These are phyloP conservation scores for Monochamus saltuarius DNA, from an alignment of 1,140 invertebrate species.

Conservation along the genomic window DNA sequence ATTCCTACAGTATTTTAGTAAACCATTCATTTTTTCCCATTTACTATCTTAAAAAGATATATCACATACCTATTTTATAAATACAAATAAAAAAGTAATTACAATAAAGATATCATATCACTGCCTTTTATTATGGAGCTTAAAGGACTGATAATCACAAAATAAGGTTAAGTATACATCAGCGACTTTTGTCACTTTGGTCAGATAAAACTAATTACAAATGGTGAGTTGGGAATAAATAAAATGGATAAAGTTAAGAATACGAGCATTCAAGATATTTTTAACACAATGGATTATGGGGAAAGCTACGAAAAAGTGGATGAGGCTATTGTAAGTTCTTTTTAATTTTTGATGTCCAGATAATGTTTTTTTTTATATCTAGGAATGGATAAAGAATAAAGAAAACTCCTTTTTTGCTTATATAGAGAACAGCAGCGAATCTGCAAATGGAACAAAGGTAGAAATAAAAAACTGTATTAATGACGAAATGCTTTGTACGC, in stretches of 20 bases:
- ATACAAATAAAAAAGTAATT: too few relatives aligned
- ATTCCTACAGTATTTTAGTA: too few relatives aligned
- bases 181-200: background rate
- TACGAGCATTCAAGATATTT: slow-evolving; percentile 22
- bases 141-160: too few relatives aligned
- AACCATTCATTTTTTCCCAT: too few relatives aligned
- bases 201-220: slow-evolving; percentile 6
- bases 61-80: too few relatives aligned
- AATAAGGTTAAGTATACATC: background rate
- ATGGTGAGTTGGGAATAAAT: background rate
- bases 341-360: background rate
- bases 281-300: slow-evolving; percentile 38
- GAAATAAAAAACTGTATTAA: slow-evolving; percentile 14
- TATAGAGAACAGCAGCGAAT: slow-evolving; percentile 17
- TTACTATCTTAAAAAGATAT: too few relatives aligned
- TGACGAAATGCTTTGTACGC: slow-evolving; percentile 19
- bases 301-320: slow-evolving; percentile 25
- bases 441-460: slow-evolving; percentile 11
- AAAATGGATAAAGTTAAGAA: slow-evolving; percentile 2
- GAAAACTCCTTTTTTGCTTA: slow-evolving; percentile 15
- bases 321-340: slow-evolving; percentile 32
- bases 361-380: slow-evolving; percentile 9
- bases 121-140: too few relatives aligned
- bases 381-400: slow-evolving; percentile 33
- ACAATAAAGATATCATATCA: too few relatives aligned